Evolutionary conservation across 2,113 vertebrate species (phyloP), one percentile per base, ranked within the genome.

Genomic region (Prunella fulvescens): DNA sequence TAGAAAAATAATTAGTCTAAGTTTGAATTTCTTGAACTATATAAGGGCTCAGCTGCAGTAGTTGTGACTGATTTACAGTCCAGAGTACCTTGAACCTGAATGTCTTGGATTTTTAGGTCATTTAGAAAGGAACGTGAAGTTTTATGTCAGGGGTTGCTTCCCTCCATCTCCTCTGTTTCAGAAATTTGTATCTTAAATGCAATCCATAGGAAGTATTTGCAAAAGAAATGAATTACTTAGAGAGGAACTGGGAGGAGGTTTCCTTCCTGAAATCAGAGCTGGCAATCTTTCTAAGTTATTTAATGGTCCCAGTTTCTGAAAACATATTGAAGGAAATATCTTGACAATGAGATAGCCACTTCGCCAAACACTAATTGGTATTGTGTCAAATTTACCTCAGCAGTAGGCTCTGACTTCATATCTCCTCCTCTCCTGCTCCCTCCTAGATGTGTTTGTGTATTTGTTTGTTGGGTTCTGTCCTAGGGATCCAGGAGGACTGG

Each of bases 321-420:
- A 98, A 98, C 98, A 98, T 92, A 97, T 96, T 97, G 95, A 97
- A 98, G 98, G 98, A 98, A 98, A 98, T 98, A 97, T 97, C 97
- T 97, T 94, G 97, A 98, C 98, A 98, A 98, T 98, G 98, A 98
- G 97, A 96, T 91, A 97, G 96, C 94, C 88, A 54, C 97, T 97
- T 96, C 82, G 97, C 98, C 98, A 98, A 98, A 96, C 80, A 94
- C 96, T 98, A 95, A 98, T 98, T 97, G 92, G 96, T 96, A 97
- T 97, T 98, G 98, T 97, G 97, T 98, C 97, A 97, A 91, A 97
- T 97, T 96, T 88, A 94, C 96, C 97, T 96, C 96, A 96, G 86
- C 51, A 37, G 81, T 93, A 88, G 67, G 45, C 70, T 97, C 97
- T 98, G 97, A 98, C 96, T 98, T 98, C 96, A 93, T 86, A 86